Conservation (phyloP, 2,797 vertebrate genomes). For the Oryzias dopingdopingensis region DNA sequence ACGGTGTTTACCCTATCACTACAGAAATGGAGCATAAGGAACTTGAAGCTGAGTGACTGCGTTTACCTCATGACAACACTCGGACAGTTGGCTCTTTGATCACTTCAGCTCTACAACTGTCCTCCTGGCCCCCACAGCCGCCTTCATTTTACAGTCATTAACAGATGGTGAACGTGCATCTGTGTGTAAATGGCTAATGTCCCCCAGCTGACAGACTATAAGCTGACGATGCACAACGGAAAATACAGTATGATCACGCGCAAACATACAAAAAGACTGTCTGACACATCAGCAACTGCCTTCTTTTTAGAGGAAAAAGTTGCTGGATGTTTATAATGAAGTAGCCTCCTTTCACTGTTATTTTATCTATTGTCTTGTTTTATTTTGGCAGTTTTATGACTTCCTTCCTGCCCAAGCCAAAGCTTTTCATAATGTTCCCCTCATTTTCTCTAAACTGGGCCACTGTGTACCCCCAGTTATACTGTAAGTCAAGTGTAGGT, state of each 20-base stretch:
- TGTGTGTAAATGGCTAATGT: slow-evolving; percentile 40
- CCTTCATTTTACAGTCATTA: slow-evolving; percentile 47
- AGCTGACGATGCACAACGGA: slow-evolving; percentile 14
- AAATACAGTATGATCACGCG: slow-evolving; percentile 18
- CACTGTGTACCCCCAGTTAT: slow-evolving; percentile 24
- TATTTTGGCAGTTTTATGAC: slow-evolving; percentile 48
- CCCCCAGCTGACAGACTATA: slow-evolving; percentile 22
- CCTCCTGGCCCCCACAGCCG: slow-evolving; percentile 35
- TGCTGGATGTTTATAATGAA: slow-evolving; percentile 57
- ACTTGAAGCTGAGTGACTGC: slow-evolving; percentile 11
- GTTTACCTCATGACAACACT: slow-evolving; percentile 35
- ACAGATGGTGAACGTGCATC: slow-evolving; percentile 42
- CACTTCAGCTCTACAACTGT: slow-evolving; percentile 34
- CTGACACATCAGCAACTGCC: slow-evolving; percentile 55
- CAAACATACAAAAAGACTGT: slow-evolving; percentile 22
- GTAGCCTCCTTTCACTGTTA: slow-evolving; percentile 38
- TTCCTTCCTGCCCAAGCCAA: slow-evolving; percentile 33
- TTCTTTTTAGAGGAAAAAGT: slow-evolving; percentile 63
- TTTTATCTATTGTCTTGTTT: slow-evolving; percentile 38
- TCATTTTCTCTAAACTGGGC: slow-evolving; percentile 19
- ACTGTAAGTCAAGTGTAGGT: slow-evolving; percentile 57
- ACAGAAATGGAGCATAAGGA: slow-evolving; percentile 20
- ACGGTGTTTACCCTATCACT: slow-evolving; percentile 23
- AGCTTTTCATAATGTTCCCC: slow-evolving; percentile 48
- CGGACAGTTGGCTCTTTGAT: slow-evolving; percentile 55